A percentile compares a stretch with the other conserved stretches of the same genome.
These are phyloP conservation scores for Peromyscus nudipes DNA, from an alignment of 2,797 vertebrate genomes.

Conservation along the genomic window DNA sequence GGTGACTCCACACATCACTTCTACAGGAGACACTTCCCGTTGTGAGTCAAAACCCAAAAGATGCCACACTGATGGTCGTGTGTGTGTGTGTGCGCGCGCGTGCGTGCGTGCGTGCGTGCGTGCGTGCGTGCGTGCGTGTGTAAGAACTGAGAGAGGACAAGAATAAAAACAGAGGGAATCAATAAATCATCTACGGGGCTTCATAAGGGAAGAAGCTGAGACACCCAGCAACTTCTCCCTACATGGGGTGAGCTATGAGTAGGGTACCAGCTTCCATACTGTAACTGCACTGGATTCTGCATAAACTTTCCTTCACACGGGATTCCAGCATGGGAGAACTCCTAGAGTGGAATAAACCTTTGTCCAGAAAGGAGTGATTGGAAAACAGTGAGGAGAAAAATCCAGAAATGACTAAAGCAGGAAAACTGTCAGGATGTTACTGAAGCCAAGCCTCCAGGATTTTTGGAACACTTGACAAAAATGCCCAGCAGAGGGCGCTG, in stretches of 20 bases:
- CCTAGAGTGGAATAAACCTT: not conserved
- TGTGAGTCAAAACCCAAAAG: not conserved
- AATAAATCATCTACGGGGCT: too few species aligned
- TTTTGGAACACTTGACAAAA: not conserved
- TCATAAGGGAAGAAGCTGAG: not conserved
- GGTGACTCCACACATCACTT: not conserved
- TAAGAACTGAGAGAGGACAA: not conserved
- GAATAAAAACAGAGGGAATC: too few species aligned
- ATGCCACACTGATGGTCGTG: accelerated
- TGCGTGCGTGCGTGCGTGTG: not conserved
- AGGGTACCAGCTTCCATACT: accelerated
- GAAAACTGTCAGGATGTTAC: not conserved
- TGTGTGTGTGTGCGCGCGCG: accelerated
- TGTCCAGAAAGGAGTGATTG: not conserved
- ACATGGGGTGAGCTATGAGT: accelerated
- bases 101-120: too few species aligned
- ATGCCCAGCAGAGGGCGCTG: not conserved
- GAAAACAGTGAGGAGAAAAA: not conserved
- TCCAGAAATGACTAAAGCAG: not conserved
- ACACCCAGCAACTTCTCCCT: accelerated
- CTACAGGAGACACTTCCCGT: not conserved
- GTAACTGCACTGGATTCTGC: accelerated
- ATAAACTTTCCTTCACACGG: not conserved
- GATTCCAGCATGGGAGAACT: not conserved
- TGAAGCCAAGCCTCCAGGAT: accelerated